Conservation (phyloP, 2,113 vertebrate species). For the Larimichthys polyactis region DNA sequence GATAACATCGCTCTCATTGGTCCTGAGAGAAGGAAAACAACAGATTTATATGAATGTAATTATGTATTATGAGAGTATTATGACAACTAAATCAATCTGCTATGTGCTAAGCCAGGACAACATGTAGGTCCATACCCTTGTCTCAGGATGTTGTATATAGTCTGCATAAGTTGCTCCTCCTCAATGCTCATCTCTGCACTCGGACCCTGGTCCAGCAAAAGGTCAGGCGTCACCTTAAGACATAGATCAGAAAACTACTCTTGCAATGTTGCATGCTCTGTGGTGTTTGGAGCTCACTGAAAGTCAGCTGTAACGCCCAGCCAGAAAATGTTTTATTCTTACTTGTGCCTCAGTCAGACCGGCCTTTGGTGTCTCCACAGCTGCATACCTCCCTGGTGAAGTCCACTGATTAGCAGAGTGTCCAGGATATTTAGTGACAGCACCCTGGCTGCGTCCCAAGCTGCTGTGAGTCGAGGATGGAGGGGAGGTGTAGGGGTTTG, state of each 20-base stretch:
- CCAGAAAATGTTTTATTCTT: constrained; percentile 43
- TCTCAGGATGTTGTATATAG: constrained; percentile 88
- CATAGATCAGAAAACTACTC: constrained; percentile 70
- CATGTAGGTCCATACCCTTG: constrained; percentile 84
- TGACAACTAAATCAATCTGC: not conserved
- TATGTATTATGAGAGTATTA: not conserved
- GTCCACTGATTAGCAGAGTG: constrained; percentile 60
- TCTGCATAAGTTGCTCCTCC: constrained; percentile 85
- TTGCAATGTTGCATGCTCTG: constrained; percentile 53
- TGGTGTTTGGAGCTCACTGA: constrained; percentile 3
- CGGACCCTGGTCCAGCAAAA: constrained; percentile 91
- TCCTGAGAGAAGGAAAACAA: constrained; percentile 75
- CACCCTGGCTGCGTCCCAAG: constrained; percentile 59
- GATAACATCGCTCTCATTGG: constrained; percentile 84
- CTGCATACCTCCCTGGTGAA: constrained; percentile 30
- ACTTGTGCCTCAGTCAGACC: constrained; percentile 85
- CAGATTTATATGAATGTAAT: not conserved
- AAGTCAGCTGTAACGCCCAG: not conserved
- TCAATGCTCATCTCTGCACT: constrained; percentile 80
- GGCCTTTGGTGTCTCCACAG: constrained; percentile 52
- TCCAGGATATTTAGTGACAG: constrained; percentile 35
- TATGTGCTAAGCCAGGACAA: not conserved
- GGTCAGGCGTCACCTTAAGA: constrained; percentile 93
- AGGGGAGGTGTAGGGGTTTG: constrained; percentile 67
- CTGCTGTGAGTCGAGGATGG: constrained; percentile 77